Evolutionary conservation across 1,140 invertebrate species (phyloP), one percentile per base, ranked within the genome.

Genomic region (Alviniconcha marisindica): DNA sequence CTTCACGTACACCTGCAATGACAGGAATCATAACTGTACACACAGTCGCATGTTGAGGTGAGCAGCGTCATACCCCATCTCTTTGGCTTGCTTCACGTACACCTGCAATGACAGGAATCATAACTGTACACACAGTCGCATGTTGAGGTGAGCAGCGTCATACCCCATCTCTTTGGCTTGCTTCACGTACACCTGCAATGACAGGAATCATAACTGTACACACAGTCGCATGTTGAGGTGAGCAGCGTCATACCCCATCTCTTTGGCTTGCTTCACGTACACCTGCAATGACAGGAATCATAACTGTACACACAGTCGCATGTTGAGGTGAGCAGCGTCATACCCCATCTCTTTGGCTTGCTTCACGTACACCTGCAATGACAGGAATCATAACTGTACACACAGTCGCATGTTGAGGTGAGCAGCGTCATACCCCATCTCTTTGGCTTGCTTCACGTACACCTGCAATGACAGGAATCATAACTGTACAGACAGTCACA

Each of bases 91-190:
- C 38, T 88, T 85, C 78, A 86, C 87, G 85, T 93, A 93, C 21
- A 93, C 87, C 92, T 93, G 83, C n/a, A n/a, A n/a, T n/a, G n/a
- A n/a, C n/a, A n/a, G n/a, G n/a, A n/a, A n/a, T n/a, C n/a, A n/a
- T n/a, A n/a, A n/a, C n/a, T n/a, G n/a, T n/a, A n/a, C n/a, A n/a
- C n/a, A n/a, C 76, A 90, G 91, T 66, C 92, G 84, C 63, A 93
- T 84, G 77, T 89, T 92, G 85, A 93, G 85, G 84, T 93, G 93
- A 78, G 85, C 93, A n/a, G 92, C 92, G 82, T 91, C 92, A 85
- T 91, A 92, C 3, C 91, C 90, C 88, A 93, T 87, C 31, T 91
- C 90, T 24, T 82, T 69, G 3, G 92, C 89, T 80, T 91, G 91
- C 38, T 88, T 85, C 78, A 86, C 87, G 85, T 93, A 93, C 21